phyloP scores from a whole-genome alignment of 2,113 vertebrate genomes.

The Plestiodon gilberti region DNA sequence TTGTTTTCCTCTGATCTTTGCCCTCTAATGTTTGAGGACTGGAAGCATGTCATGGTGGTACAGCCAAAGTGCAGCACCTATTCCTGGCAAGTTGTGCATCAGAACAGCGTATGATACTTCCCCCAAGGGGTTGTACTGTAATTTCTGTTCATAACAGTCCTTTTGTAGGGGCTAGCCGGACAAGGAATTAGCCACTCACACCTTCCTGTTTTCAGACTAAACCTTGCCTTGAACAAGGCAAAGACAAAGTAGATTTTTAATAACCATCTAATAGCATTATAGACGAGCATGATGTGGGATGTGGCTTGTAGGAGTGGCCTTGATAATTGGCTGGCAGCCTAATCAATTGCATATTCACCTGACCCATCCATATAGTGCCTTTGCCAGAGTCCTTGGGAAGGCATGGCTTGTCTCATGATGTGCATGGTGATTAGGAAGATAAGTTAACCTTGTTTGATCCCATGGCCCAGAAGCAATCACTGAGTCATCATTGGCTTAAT shows the following conservation, averaged over 20 bases:
- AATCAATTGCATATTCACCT: background rate
- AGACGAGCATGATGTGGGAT: background rate
- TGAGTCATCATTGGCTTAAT: background rate
- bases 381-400: constrained; percentile 1
- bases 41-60: background rate
- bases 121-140: background rate
- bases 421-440: constrained; percentile 9
- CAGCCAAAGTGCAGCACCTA: background rate
- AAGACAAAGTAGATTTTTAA: background rate
- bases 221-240: background rate
- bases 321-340: background rate
- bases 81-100: background rate
- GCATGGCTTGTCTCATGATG: background rate
- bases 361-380: background rate
- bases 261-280: background rate
- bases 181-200: constrained; percentile 14
- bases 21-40: background rate
- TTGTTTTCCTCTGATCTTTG: constrained; percentile 29
- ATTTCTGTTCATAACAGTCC: background rate
- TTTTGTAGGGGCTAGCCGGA: background rate
- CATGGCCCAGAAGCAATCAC: background rate
- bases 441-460: constrained; percentile 12
- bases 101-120: background rate
- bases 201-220: background rate
- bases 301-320: background rate